Evolutionary conservation across 1,140 invertebrate genomes (phyloP), one percentile per base, ranked within the genome.

Genomic region (Brachionus rotundiformis): DNA sequence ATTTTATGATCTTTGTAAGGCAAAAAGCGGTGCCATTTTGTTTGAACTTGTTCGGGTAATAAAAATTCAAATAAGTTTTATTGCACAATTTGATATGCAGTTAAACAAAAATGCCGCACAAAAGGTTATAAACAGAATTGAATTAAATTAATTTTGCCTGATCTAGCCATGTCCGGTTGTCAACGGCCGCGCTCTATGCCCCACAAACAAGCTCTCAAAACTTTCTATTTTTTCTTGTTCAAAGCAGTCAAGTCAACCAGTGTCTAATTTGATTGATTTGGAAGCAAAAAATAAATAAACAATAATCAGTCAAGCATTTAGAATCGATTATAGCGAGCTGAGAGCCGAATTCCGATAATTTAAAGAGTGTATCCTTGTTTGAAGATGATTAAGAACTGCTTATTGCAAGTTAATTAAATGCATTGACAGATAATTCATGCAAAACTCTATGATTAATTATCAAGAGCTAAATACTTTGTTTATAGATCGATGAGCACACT

Each of bases 361-460:
- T 63, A 63, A 54, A 54, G 47, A 29, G 61, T 63, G 27, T 29
- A 63, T 63, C 61, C 61, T 63, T 63, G 29, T 68, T 68, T 39
- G 63, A 36, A 19, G 4, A 68, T 36, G 19, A 61, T 16, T 11
- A 54, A 54, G 13, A 54, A 6, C n/a, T 16, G 10, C 25, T 63
- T 63, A 7, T 68, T 68, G 63, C 29, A 68, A 68, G 63, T 36
- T 73, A 73, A 73, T 73, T 73, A 73, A 73, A 73, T 44, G 68
- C 19, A 44, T 73, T 73, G 68, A 73, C 68, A 73, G 68, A 73
- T 73, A 73, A 73, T 73, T 73, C 68, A 73, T 73, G 68, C 68
- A 73, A 73, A 73, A 44, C 33, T 73, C 39, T 73, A 44, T 68
- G 33, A 68, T 68, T 68, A 68, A 68, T 68, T 29, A 63, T 63